Conservation (phyloP, 2,113 vertebrate species). For the Haemorhous mexicanus region DNA sequence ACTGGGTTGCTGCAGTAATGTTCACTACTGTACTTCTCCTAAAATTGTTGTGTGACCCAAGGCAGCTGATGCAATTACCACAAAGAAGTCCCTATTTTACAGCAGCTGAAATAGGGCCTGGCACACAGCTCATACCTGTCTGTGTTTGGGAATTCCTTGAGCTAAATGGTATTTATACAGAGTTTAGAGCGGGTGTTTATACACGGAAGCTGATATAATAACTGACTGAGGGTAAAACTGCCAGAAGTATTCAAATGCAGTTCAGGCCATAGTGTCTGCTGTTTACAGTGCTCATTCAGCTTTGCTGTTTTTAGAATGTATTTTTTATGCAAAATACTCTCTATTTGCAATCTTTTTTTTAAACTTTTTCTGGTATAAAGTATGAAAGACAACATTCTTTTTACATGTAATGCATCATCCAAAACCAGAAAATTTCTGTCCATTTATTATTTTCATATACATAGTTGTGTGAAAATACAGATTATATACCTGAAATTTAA, state of each 20-base stretch:
- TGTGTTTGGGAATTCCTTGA: not conserved
- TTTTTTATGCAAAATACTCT: not conserved
- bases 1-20: too few relatives aligned
- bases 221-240: not conserved
- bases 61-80: not conserved
- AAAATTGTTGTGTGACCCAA: not conserved
- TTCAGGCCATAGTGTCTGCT: not conserved
- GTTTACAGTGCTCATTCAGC: not conserved
- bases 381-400: not conserved
- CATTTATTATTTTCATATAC: not conserved
- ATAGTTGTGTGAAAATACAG: not conserved
- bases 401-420: not conserved
- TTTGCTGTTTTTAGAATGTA: not conserved
- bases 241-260: not conserved
- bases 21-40: not conserved
- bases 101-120: not conserved
- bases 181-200: not conserved
- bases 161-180: not conserved
- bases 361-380: not conserved
- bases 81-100: not conserved
- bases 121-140: not conserved
- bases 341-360: not conserved
- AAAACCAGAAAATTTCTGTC: not conserved
- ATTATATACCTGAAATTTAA: not conserved
- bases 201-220: not conserved